Conservation (phyloP, 2,113 vertebrate species). For the Lepus americanus region DNA sequence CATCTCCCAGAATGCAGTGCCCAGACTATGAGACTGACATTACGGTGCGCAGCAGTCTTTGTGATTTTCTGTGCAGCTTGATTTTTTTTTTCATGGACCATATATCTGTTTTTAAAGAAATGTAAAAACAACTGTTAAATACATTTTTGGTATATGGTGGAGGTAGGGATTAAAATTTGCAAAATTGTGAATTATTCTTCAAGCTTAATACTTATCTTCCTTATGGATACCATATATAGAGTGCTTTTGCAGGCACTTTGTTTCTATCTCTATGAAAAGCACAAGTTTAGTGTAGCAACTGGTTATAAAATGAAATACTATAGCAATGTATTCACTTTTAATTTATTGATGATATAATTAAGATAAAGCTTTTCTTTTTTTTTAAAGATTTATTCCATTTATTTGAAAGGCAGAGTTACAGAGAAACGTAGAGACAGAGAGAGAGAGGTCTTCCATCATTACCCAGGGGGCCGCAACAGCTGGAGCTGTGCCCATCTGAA, state of each 20-base stretch:
- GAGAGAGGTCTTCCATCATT: too few relatives aligned
- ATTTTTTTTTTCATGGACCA: neutral
- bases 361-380: slow-evolving; percentile 32
- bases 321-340: slow-evolving; percentile 69
- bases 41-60: neutral
- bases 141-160: slow-evolving; percentile 55
- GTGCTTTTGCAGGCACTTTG: slow-evolving; percentile 17
- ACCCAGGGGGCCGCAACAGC: too few relatives aligned
- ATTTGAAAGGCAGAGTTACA: too few relatives aligned
- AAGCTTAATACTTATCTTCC: neutral
- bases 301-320: slow-evolving; percentile 62
- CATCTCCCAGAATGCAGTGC: neutral
- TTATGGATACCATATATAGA: neutral
- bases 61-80: slow-evolving; percentile 46
- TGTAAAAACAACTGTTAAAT: slow-evolving; percentile 23
- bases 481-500: too few relatives aligned
- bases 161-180: slow-evolving; percentile 22
- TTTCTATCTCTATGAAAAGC: slow-evolving; percentile 45
- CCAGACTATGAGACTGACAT: neutral
- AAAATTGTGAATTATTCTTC: slow-evolving; percentile 44
- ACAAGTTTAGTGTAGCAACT: slow-evolving; percentile 16
- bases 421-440: too few relatives aligned
- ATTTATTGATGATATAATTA: slow-evolving; percentile 77
- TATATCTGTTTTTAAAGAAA: slow-evolving; percentile 36
- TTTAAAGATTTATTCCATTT: too few relatives aligned